Base-by-base conservation (phyloP, 2,888 invertebrate species). In the Oxyscelio sp. region DNA sequence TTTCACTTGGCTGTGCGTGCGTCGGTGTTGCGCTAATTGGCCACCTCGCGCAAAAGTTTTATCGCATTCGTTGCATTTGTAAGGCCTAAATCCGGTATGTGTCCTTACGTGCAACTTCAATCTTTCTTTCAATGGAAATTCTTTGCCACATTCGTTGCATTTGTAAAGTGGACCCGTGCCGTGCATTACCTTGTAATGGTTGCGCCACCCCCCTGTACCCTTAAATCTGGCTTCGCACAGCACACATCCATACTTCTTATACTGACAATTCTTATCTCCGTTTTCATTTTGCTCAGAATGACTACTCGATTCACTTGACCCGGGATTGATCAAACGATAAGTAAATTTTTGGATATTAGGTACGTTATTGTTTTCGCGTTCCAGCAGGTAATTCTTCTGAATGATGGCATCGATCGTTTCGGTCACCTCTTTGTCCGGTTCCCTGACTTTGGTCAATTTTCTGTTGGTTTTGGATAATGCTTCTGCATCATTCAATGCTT, bases 91-190 rank as follows among this genome's bases (percentile, higher is more conserved):
- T 1, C 97, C 97, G 0, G 96, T 96, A 92, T 98, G 98, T 15
- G 96, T 95, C 8, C 97, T 95, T 89, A 97, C 95, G 93, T 98
- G 98, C 65, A 97, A 93, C 86, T 96, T 95, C 70, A 98, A 94
- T 38, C 97, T 96, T 90, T 97, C 97, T 93, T 97, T 97, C 13
- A 97, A 94, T 0, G 97, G 96, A 92, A 98, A 98, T 34, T 96
- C 95, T 91, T 97, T 97, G 61, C 96, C 95, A 92, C 98, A 98
- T 87, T 96, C 96, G 89, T 96, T 95, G 92, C 98, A 98, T 59
- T 96, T 95, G 92, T 96, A 97, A 24, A 96, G 94, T 13, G 94
- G 94, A 0, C 94, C 94, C 0, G 89, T 86, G 2, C 90, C 90
- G 77, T 94, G 94, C 13, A 93, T 90, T 11, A 94, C 93, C 56